Evolutionary conservation across 2,888 invertebrate species (phyloP), one percentile per base, ranked within the genome.

Genomic region (Hirudinaria manillensis): DNA sequence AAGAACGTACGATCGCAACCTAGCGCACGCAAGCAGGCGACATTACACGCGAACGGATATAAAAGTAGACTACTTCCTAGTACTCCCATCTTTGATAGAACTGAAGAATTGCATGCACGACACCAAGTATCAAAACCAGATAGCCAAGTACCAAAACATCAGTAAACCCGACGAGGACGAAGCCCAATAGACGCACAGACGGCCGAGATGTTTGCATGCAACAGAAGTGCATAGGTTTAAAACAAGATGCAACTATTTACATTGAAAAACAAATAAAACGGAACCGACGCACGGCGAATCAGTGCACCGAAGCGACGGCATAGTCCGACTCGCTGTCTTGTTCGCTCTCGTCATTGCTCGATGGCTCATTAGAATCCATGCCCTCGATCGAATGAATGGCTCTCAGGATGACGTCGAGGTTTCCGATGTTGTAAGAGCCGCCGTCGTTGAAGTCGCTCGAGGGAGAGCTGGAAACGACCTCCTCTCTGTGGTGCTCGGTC

Each of bases 181-280:
- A 45, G 3, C 45, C 45, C 3, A 16, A 45, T 45, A 45, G 45
- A 45, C 45, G 45, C 10, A 45, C 45, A 45, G 3, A 10, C 45
- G 36, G 36, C 36, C 36, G 45, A 45, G 45, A 45, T 45, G 45
- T 45, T 45, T 45, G 45, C 45, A 45, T 45, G 45, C 45, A 61
- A 61, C 61, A 61, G 29, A 61, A 27, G 61, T 61, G 24, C 29
- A 61, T 27, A 61, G 61, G 29, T 29, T 24, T 61, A 61, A 61
- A 61, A 61, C 61, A 61, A 61, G 61, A 61, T 61, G 61, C 61
- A 61, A 61, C 45, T 45, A 61, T 61, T 61, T 61, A 61, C 29
- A 61, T n/a, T 24, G 24, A 61, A 27, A 61, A 24, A 29, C 7
- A 27, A 24, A 29, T 16, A 29, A 24, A 27, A 27, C 29, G 21